These are phyloP conservation scores for Isaurus tuberculatus DNA, from an alignment of 92 coral and sea anemone genomes.

Conservation along the genomic window DNA sequence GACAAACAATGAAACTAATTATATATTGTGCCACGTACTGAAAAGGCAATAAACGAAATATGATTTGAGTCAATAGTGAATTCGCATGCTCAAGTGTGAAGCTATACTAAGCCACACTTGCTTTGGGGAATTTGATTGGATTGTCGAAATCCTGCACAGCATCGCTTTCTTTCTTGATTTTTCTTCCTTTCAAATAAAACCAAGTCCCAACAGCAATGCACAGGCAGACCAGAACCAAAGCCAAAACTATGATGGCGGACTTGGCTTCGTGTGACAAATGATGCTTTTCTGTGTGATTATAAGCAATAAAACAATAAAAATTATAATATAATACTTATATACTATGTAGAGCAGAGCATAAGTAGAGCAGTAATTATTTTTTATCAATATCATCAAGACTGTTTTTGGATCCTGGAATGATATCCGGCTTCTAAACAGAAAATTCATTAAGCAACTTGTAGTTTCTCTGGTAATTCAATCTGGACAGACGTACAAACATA, in stretches of 20 bases:
- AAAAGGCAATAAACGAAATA: not conserved
- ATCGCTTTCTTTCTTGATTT: not conserved
- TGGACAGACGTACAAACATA: no score
- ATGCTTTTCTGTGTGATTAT: not conserved
- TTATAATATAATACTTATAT: not conserved
- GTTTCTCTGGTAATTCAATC: no score
- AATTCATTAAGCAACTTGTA: no score
- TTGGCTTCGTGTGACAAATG: conserved; percentile 15
- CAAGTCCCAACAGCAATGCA: conserved; percentile 8
- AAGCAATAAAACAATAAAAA: not conserved
- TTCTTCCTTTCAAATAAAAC: not conserved
- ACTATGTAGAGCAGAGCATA: no score
- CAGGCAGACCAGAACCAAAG: conserved; percentile 21
- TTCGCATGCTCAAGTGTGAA: no score
- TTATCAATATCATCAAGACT: no score
- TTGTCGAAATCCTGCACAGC: conserved; percentile 28
- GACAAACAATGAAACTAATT: not conserved
- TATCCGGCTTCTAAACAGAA: no score
- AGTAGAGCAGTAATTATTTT: no score
- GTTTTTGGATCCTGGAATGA: no score
- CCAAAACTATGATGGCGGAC: conserved; percentile 19
- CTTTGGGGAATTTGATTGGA: conserved; percentile 23
- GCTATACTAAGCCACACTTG: not conserved
- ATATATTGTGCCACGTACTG: no score
- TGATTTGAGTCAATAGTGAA: not conserved